These are phyloP conservation scores for Adelosebastes latens DNA, from an alignment of 2,797 vertebrate species.

Conservation along the genomic window DNA sequence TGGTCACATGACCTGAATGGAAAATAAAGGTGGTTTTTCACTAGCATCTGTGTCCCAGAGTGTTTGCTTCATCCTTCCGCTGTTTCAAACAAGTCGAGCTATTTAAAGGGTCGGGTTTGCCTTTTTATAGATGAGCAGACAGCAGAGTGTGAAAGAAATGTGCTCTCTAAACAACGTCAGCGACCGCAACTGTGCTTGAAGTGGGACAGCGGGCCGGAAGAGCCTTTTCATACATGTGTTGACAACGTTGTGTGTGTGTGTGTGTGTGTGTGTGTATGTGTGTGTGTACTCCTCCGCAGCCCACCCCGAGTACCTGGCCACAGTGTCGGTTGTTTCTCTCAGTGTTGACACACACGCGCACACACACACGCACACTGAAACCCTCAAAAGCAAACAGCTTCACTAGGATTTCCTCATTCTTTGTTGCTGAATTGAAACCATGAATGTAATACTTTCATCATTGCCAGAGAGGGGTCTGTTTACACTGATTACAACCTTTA, in stretches of 20 bases:
- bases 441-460: slow-evolving; percentile 41
- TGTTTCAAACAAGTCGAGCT: slow-evolving; percentile 78
- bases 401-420: slow-evolving; percentile 63
- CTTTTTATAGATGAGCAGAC: slow-evolving; percentile 78
- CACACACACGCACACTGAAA: slow-evolving; percentile 45
- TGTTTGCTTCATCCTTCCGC: slow-evolving; percentile 80
- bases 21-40: slow-evolving; percentile 78
- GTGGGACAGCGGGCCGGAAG: slow-evolving; percentile 76
- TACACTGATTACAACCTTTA: slow-evolving; percentile 31
- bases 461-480: slow-evolving; percentile 17
- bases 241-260: slow-evolving; percentile 53
- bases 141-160: slow-evolving; percentile 80
- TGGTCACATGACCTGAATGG: slow-evolving; percentile 67
- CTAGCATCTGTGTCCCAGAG: slow-evolving; percentile 66
- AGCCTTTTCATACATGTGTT: slow-evolving; percentile 74
- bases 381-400: slow-evolving; percentile 71
- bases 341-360: slow-evolving; percentile 57
- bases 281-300: slow-evolving; percentile 40
- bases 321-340: slow-evolving; percentile 58
- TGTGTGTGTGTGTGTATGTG: slow-evolving; percentile 40
- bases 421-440: slow-evolving; percentile 56
- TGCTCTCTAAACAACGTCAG: slow-evolving; percentile 79
- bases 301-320: slow-evolving; percentile 58
- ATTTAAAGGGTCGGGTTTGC: slow-evolving; percentile 78
- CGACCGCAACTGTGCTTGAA: slow-evolving; percentile 80